Percentiles rank a stretch among this genome's conserved stretches.
These are phyloP conservation scores for Saguinus midas DNA, from an alignment of 2,113 vertebrate genomes.

Conservation along the genomic window DNA sequence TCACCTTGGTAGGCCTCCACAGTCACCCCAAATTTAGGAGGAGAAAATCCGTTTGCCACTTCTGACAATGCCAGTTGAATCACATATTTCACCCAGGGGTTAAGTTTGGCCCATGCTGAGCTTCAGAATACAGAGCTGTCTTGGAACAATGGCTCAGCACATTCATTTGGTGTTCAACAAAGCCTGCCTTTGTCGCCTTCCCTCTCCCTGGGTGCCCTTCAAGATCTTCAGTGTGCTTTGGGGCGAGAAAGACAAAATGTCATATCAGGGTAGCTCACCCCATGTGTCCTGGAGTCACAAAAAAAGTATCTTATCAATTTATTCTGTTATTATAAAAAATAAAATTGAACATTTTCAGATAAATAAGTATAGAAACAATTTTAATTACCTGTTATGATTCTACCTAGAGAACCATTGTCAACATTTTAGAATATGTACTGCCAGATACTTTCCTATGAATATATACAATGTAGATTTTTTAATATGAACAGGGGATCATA, in stretches of 20 bases:
- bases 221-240: not conserved
- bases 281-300: not conserved
- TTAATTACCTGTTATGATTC: not conserved
- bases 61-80: not conserved
- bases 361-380: not conserved
- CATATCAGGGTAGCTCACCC: not conserved
- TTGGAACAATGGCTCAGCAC: not conserved
- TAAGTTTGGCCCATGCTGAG: not conserved
- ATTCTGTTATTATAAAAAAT: not conserved
- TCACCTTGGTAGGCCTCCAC: not conserved
- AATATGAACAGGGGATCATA: not conserved
- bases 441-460: not conserved
- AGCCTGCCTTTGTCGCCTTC: not conserved
- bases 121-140: constrained; percentile 29
- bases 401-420: not conserved
- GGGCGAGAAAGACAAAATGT: constrained; percentile 21
- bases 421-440: not conserved
- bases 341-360: not conserved
- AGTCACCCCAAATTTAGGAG: not conserved
- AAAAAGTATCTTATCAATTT: not conserved
- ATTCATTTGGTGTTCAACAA: not conserved
- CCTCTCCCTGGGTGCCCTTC: not conserved
- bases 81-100: not conserved
- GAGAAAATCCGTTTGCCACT: not conserved
- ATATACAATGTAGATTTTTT: not conserved